A percentile compares a stretch with the other conserved stretches of the same genome.
Conservation (phyloP, 2,113 vertebrate genomes). For the Amazona vittata region DNA sequence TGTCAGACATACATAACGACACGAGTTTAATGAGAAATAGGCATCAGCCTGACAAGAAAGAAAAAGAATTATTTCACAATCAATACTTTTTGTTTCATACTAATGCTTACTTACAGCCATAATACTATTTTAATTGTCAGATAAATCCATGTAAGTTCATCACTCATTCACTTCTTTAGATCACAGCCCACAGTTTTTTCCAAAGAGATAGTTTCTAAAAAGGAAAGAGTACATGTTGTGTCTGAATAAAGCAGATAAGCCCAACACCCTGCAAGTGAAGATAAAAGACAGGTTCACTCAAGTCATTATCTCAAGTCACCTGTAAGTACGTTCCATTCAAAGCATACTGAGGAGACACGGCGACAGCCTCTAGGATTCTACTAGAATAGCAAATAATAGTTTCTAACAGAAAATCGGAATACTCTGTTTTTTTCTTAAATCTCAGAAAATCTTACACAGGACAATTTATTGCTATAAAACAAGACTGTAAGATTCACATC, state of each 20-base stretch:
- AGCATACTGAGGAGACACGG: background rate
- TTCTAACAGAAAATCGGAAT: background rate
- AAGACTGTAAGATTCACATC: background rate
- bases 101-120: background rate
- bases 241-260: background rate
- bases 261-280: background rate
- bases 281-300: slow-evolving; percentile 9
- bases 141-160: background rate
- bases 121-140: background rate
- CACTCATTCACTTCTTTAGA: background rate
- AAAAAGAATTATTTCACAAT: background rate
- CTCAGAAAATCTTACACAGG: background rate
- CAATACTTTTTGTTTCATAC: background rate
- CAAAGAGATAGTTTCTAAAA: background rate
- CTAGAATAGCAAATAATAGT: background rate
- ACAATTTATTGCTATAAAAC: background rate
- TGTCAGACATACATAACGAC: background rate
- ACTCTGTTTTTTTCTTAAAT: background rate
- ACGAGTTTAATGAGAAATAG: background rate
- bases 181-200: background rate
- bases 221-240: background rate
- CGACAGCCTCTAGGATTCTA: background rate
- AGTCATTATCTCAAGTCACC: background rate
- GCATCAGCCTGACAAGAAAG: background rate
- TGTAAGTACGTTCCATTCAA: background rate